Conservation (phyloP, 1,140 invertebrate species). For the Conus betulinus region DNA sequence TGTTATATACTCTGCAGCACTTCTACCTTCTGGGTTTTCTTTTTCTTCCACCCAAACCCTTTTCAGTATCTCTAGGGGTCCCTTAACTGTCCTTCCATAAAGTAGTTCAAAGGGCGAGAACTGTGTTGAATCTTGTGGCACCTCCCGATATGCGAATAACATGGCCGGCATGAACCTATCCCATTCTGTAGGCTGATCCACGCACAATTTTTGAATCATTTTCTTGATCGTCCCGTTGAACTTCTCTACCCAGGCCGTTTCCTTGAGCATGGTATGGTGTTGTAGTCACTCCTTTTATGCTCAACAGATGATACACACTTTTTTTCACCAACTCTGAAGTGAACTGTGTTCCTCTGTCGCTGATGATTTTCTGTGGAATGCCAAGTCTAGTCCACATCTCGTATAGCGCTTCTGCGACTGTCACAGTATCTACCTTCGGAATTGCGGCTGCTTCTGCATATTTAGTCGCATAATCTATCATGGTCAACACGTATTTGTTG, state of each 20-base stretch:
- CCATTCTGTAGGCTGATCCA: slow-evolving; percentile 63
- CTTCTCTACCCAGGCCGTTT: slow-evolving; percentile 44
- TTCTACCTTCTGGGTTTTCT: too few relatives aligned
- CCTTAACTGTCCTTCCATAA: slow-evolving; percentile 13
- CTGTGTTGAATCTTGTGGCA: slow-evolving; percentile 27
- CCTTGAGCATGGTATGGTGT: not conserved
- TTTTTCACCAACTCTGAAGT: not conserved
- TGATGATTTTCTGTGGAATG: not conserved
- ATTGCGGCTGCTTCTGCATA: not conserved
- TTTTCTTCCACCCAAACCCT: too few relatives aligned
- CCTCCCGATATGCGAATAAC: slow-evolving; percentile 37
- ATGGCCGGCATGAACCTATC: slow-evolving; percentile 54
- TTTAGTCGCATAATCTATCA: not conserved
- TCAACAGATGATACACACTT: slow-evolving; percentile 49
- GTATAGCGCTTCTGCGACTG: not conserved
- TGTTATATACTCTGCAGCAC: too few relatives aligned
- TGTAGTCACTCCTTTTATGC: not conserved
- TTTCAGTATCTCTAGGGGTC: too few relatives aligned
- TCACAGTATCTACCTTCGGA: not conserved
- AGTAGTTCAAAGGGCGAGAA: slow-evolving; percentile 36
- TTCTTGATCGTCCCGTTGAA: slow-evolving; percentile 53
- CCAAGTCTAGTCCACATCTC: slow-evolving; percentile 1
- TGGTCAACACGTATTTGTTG: not conserved
- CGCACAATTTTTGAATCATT: slow-evolving; percentile 52
- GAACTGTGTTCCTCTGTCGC: slow-evolving; percentile 33